Evolutionary conservation across 2,888 invertebrate genomes (phyloP).

Genomic region (Amphipoea oculea): DNA sequence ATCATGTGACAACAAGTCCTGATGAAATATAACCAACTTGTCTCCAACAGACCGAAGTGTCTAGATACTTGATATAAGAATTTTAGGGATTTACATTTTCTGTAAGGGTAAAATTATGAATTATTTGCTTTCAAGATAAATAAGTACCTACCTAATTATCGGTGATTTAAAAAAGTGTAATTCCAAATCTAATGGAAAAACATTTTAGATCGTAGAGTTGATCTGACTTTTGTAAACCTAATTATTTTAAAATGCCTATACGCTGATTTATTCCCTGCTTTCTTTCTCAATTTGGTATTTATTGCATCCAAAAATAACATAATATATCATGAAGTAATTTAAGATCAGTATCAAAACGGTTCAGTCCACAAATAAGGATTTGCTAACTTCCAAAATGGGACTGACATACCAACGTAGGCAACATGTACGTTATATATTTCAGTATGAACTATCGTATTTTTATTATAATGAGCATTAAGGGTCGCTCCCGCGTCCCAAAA

Average conservation of each 20-base stretch:
- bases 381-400: constrained; percentile 77
- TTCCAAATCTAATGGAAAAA: background rate
- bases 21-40: constrained; percentile 84
- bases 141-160: too few species aligned
- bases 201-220: background rate
- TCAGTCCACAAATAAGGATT: constrained; percentile 55
- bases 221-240: background rate
- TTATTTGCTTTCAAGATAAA: background rate
- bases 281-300: background rate
- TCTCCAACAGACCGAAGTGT: constrained; percentile 60
- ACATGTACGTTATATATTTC: constrained; percentile 76
- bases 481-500: constrained; percentile 83
- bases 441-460: constrained; percentile 88
- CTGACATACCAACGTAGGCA: constrained; percentile 75
- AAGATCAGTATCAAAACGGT: constrained; percentile 66
- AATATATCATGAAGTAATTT: background rate
- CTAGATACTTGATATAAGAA: constrained; percentile 75
- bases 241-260: background rate
- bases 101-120: background rate
- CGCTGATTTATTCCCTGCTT: background rate
- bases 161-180: background rate
- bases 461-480: constrained; percentile 88
- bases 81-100: background rate
- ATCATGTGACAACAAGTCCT: constrained; percentile 87
- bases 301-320: background rate